Conservation (phyloP, 1,140 invertebrate genomes). For the Oscheius sp. region DNA sequence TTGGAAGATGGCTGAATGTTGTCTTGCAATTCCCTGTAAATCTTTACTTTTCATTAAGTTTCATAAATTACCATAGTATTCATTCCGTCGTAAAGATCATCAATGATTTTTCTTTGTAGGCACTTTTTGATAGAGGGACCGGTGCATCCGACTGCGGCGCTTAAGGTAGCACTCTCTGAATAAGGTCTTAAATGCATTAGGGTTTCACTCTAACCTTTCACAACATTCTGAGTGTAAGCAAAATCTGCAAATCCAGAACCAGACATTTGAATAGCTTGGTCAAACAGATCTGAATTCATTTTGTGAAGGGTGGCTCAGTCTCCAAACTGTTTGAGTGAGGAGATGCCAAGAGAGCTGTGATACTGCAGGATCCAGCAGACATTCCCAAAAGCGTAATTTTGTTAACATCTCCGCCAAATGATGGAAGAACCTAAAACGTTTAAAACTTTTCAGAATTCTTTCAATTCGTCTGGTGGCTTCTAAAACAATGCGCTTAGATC, state of each 20-base stretch:
- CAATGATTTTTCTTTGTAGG: neutral
- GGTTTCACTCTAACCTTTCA: neutral
- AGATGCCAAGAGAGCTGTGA: conserved; percentile 68
- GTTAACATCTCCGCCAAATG: conserved; percentile 64
- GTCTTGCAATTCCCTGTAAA: neutral
- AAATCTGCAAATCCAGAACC: neutral
- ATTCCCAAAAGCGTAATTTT: conserved; percentile 64
- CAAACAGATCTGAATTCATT: conserved; percentile 20
- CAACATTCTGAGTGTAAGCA: neutral
- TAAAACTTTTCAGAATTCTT: neutral
- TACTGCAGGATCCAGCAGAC: conserved; percentile 76
- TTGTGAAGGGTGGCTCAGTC: neutral
- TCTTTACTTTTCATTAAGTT: neutral
- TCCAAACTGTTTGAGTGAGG: conserved; percentile 16
- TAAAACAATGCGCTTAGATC: neutral
- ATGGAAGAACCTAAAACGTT: neutral
- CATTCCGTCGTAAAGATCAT: neutral
- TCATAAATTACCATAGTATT: neutral
- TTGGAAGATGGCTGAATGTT: neutral
- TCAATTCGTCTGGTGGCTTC: neutral
- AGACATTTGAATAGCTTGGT: conserved; percentile 24
- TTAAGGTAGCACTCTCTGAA: neutral
- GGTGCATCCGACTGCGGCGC: neutral
- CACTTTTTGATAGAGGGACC: neutral
- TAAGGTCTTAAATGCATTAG: neutral